A percentile compares a stretch with the other conserved stretches of the same genome.
phyloP scores from a whole-genome alignment of 2,797 vertebrate species.

The Rhinichthys osculus region DNA sequence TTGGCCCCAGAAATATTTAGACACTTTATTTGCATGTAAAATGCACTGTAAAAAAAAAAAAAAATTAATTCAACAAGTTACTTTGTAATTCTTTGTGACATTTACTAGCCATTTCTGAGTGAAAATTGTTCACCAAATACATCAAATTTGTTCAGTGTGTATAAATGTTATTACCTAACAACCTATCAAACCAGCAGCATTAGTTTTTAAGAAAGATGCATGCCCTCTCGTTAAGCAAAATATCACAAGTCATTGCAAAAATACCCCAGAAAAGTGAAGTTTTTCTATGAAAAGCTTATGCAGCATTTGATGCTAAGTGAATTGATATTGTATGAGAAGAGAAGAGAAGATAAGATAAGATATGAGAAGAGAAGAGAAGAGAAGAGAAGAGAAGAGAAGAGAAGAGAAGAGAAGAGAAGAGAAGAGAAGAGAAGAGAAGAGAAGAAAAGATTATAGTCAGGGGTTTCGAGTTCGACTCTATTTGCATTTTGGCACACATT shows the following conservation, averaged over 20 bases:
- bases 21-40: background rate
- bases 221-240: background rate
- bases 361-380: background rate
- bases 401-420: conserved; percentile 8
- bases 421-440: background rate
- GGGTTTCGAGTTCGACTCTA: conserved; percentile 66
- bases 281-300: background rate
- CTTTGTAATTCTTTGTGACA: background rate
- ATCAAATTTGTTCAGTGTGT: background rate
- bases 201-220: background rate
- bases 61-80: background rate
- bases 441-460: background rate
- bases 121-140: background rate
- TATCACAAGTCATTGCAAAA: background rate
- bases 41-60: background rate
- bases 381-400: background rate
- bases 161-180: background rate
- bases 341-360: conserved; percentile 3
- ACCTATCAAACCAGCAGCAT: background rate
- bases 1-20: background rate
- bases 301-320: background rate
- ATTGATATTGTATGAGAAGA: background rate
- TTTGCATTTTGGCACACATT: conserved; percentile 74
- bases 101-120: background rate
- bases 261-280: background rate